Base-by-base conservation (phyloP, 2,888 invertebrate genomes). In the Pammene fasciana region DNA sequence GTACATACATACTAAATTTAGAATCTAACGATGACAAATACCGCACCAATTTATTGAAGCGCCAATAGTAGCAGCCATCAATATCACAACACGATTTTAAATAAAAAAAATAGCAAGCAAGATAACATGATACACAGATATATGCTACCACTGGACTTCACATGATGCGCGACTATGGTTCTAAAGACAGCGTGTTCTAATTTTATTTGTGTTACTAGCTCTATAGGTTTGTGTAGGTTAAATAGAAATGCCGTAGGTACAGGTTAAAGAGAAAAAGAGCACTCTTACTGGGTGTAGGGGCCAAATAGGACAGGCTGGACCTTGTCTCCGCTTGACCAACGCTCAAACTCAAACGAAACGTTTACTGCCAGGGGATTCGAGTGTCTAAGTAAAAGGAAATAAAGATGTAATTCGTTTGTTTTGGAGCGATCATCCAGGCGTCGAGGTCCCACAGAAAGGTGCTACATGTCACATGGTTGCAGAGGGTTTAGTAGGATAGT, bases 261-360 rank as follows among this genome's bases (percentile, higher is more conserved):
- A 86, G 82, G 85, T 87, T 86, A 87, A 82, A 86, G 87, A 87
- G 87, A 86, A 79, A 89, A 86, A 88, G 88, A 87, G 83, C 86
- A 83, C 82, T 79, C 78, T 59, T 76, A 77, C 72, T 74, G 72
- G 73, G 82, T 83, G 81, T 75, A 75, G 71, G 75, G 71, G 52
- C 56, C 59, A 18, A 36, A 64, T 38, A 57, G 68, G 45, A 64
- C 14, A 55, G 67, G 46, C n/a, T n/a, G 67, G 57, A 59, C 57
- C 45, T 14, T 18, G 14, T 41, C 50, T 50, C 64, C 43, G 43
- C 14, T 34, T 41, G 56, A 45, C 59, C 56, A 50, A 50, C 41
- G 59, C 66, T 67, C 66, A 45, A 59, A 67, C 45, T 38, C 34
- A 43, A 48, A 48, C 48, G 41, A 41, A 41, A n/a, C 13, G 13